Conservation (phyloP, 2,888 invertebrate genomes). For the Limnephilus marmoratus region DNA sequence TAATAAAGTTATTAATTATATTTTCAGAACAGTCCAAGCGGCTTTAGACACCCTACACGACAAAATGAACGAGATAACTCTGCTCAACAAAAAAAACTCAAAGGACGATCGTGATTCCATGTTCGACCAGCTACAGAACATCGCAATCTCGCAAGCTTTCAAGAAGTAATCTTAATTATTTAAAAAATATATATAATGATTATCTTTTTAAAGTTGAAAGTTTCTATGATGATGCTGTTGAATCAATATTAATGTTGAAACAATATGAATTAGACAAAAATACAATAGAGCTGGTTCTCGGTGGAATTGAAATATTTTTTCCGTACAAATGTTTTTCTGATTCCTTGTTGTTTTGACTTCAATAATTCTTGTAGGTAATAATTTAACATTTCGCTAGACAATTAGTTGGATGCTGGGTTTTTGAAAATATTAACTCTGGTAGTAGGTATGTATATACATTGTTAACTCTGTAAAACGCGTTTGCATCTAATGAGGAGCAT, state of each 20-base stretch:
- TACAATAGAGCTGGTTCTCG: not conserved
- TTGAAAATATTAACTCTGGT: too few relatives aligned
- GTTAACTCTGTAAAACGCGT: not conserved
- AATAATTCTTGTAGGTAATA: too few relatives aligned
- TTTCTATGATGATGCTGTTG: too few relatives aligned
- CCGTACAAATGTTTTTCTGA: too few relatives aligned
- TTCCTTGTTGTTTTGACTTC: too few relatives aligned
- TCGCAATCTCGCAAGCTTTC: not conserved
- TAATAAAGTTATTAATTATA: not conserved
- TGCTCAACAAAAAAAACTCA: not conserved
- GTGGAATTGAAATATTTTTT: not conserved
- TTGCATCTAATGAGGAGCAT: not conserved
- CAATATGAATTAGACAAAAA: too few relatives aligned
- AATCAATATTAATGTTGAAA: too few relatives aligned
- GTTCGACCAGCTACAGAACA: not conserved
- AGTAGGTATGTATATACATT: too few relatives aligned
- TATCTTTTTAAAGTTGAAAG: too few relatives aligned
- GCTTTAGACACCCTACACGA: not conserved
- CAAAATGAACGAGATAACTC: not conserved
- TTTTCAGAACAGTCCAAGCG: not conserved
- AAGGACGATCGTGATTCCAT: not conserved
- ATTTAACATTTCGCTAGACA: too few relatives aligned
- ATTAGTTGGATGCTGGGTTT: too few relatives aligned
- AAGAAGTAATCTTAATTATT: not conserved
- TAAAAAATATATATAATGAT: not conserved